Conservation (phyloP, 2,797 vertebrate species). For the Semaprochilodus insignis region DNA sequence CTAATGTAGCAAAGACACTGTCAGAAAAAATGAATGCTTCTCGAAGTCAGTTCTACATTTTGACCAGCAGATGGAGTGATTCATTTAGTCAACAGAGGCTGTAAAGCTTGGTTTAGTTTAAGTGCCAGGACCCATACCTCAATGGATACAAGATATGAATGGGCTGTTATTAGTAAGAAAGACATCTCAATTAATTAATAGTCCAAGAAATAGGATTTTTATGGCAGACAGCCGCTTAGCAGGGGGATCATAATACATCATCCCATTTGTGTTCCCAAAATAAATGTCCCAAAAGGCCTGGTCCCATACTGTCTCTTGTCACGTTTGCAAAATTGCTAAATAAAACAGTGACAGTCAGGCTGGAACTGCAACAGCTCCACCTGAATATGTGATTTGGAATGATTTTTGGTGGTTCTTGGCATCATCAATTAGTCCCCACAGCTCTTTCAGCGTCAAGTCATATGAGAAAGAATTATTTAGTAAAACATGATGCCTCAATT, state of each 20-base stretch:
- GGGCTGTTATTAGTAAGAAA: neutral
- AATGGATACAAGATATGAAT: neutral
- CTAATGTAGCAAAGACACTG: neutral
- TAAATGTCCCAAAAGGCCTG: neutral
- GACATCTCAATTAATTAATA: neutral
- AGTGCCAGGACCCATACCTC: neutral
- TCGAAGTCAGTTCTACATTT: slow-evolving; percentile 20
- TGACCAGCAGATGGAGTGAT: slow-evolving; percentile 48
- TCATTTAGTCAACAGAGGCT: neutral
- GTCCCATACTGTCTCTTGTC: neutral
- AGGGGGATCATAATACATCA: neutral
- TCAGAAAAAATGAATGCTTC: neutral
- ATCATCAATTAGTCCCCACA: too few relatives aligned
- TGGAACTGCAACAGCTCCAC: neutral
- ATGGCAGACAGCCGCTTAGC: neutral
- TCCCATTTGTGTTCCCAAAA: neutral
- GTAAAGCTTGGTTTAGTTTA: neutral
- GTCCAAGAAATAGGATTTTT: neutral
- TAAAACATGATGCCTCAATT: too few relatives aligned
- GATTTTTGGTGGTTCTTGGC: too few relatives aligned
- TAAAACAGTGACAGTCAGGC: neutral
- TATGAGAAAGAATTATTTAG: too few relatives aligned
- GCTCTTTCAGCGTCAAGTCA: too few relatives aligned
- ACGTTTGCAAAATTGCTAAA: neutral
- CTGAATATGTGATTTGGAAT: neutral